phyloP scores from a whole-genome alignment of 2,888 invertebrate genomes.

The Plebejus melissa region DNA sequence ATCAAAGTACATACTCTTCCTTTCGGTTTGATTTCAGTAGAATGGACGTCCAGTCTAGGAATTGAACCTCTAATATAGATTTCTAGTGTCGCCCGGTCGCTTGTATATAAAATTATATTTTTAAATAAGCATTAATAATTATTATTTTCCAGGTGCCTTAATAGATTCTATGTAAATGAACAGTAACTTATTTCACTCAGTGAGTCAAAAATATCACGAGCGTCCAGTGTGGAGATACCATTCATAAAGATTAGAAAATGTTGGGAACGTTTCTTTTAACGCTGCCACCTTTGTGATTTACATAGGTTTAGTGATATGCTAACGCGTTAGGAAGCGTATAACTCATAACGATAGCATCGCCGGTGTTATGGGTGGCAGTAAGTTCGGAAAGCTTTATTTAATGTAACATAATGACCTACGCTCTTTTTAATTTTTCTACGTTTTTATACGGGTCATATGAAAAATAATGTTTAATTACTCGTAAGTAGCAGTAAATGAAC shows the following conservation, averaged over 20 bases:
- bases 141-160: no score
- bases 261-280: conserved; percentile 26
- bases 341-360: conserved; percentile 49
- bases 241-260: conserved; percentile 27
- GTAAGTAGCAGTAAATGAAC: background rate
- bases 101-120: no score
- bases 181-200: background rate
- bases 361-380: conserved; percentile 35
- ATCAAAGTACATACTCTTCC: background rate
- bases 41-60: no score
- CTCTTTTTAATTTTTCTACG: conserved; percentile 40
- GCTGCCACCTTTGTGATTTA: conserved; percentile 32
- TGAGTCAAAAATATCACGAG: background rate
- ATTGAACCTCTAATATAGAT: no score
- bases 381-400: conserved; percentile 42
- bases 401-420: conserved; percentile 42
- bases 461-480: background rate
- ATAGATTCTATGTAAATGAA: background rate
- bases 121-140: no score
- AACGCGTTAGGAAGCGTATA: conserved; percentile 45
- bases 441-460: background rate
- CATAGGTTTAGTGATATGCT: conserved; percentile 37
- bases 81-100: no score
- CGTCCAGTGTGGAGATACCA: background rate
- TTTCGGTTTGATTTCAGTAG: background rate